Evolutionary conservation across 2,797 vertebrate genomes (phyloP).

Genomic region (Enteromius viviparus): DNA sequence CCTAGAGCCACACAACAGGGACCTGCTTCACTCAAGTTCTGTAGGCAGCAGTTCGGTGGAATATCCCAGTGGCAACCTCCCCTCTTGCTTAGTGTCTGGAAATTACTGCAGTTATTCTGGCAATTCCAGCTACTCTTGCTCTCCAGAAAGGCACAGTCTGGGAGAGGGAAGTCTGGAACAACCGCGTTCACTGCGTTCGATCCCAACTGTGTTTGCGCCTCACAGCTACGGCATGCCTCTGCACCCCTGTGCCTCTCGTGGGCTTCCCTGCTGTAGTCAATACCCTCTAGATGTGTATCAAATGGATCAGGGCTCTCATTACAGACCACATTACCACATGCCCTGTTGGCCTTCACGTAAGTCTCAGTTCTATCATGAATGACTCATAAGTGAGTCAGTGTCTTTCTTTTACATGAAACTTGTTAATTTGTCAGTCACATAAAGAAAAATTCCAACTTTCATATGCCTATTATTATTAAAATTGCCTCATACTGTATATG

Average conservation of each 20-base stretch:
- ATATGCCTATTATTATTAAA: not conserved
- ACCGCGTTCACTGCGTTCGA: constrained; percentile 77
- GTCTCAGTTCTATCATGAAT: constrained; percentile 50
- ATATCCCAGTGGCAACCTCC: constrained; percentile 67
- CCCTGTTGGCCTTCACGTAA: constrained; percentile 67
- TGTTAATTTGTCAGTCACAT: not conserved
- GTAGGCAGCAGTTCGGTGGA: constrained; percentile 65
- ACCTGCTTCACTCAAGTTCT: constrained; percentile 67
- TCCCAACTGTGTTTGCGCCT: constrained; percentile 63
- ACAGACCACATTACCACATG: constrained; percentile 33
- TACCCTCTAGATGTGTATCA: constrained; percentile 65
- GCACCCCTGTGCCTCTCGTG: constrained; percentile 67
- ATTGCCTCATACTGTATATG: not conserved
- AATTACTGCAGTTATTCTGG: constrained; percentile 62
- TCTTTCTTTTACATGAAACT: not conserved
- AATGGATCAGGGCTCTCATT: constrained; percentile 59
- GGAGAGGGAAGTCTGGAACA: constrained; percentile 73
- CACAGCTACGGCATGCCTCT: constrained; percentile 68
- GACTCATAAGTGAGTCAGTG: not conserved
- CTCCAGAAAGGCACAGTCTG: constrained; percentile 61
- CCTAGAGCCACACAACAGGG: constrained; percentile 30
- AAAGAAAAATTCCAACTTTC: not conserved
- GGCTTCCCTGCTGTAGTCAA: constrained; percentile 68
- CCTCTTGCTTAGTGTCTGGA: constrained; percentile 63
- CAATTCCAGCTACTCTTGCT: constrained; percentile 63